A percentile compares a stretch with the other conserved stretches of the same genome.
Evolutionary conservation across 2,888 invertebrate species (phyloP).

Genomic region (Alloscopus bannaensis): DNA sequence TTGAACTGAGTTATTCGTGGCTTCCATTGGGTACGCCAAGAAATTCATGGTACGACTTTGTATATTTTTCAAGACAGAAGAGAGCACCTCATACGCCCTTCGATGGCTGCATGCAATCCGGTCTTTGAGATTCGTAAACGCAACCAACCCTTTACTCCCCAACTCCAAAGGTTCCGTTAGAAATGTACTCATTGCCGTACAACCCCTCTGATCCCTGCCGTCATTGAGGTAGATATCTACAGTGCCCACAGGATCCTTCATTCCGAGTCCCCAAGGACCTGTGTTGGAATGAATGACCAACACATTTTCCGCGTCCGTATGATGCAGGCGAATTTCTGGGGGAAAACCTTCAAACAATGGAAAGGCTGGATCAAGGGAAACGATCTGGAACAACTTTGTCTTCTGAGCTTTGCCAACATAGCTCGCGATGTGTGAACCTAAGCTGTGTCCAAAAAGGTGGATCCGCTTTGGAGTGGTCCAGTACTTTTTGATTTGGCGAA

Average conservation of each 20-base stretch:
- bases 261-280: constrained; percentile 56
- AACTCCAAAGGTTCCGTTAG: constrained; percentile 36
- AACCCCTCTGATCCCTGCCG: constrained; percentile 64
- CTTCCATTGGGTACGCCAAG: not conserved
- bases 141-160: constrained; percentile 16
- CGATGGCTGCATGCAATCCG: constrained; percentile 62
- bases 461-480: constrained; percentile 39
- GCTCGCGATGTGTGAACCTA: constrained; percentile 63
- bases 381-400: constrained; percentile 47
- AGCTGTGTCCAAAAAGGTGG: constrained; percentile 64
- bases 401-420: constrained; percentile 58
- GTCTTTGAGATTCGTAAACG: constrained; percentile 38
- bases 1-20: not conserved
- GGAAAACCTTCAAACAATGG: constrained; percentile 59
- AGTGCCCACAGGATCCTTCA: constrained; percentile 59
- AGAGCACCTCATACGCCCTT: constrained; percentile 57
- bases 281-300: constrained; percentile 61
- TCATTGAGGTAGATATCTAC: constrained; percentile 63
- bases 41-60: not conserved
- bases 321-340: constrained; percentile 46
- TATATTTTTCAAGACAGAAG: constrained; percentile 29
- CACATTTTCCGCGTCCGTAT: constrained; percentile 55
- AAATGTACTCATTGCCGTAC: constrained; percentile 33
- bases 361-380: constrained; percentile 61
- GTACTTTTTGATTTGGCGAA: constrained; percentile 44